Conservation (phyloP, 1,140 invertebrate genomes). For the Melipona quadrifasciata region DNA sequence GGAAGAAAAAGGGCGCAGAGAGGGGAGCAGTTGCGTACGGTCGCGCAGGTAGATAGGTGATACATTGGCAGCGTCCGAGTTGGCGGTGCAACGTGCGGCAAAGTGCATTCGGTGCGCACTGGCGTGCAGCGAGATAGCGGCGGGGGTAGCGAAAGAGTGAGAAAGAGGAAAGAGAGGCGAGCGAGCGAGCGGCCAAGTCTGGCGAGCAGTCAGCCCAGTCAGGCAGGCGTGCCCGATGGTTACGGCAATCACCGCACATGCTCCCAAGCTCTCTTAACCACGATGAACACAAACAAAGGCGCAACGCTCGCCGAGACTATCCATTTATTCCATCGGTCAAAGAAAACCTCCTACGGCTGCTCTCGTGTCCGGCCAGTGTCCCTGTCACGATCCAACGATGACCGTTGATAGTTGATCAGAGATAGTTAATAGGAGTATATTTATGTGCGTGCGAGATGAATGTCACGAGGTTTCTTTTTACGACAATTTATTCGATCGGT, state of each 20-base stretch:
- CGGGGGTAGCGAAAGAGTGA: constrained; percentile 39
- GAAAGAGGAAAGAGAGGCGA: not conserved
- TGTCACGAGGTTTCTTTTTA: not conserved
- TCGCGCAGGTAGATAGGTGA: constrained; percentile 62
- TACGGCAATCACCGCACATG: constrained; percentile 76
- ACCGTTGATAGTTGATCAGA: not conserved
- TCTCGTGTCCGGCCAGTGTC: constrained; percentile 9
- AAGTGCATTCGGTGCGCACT: constrained; percentile 65
- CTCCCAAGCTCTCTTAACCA: constrained; percentile 70
- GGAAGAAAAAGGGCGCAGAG: constrained; percentile 4
- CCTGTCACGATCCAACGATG: constrained; percentile 42
- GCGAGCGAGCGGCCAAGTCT: constrained; percentile 38
- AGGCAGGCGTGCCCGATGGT: constrained; percentile 74
- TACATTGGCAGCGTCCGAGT: constrained; percentile 50
- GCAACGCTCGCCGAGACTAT: constrained; percentile 48
- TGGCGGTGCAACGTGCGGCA: constrained; percentile 49
- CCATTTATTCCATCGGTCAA: constrained; percentile 59
- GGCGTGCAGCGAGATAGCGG: constrained; percentile 58
- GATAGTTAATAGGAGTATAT: constrained; percentile 63
- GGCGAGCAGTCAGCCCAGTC: constrained; percentile 48
- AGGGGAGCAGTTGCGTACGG: constrained; percentile 52
- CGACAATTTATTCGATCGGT: too few relatives aligned
- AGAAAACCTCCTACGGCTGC: constrained; percentile 50
- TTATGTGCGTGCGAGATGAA: not conserved
- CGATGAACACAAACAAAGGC: constrained; percentile 67